These are phyloP conservation scores for Sinocyclocheilus rhinocerous DNA, from an alignment of 2,113 vertebrate species.

Conservation along the genomic window DNA sequence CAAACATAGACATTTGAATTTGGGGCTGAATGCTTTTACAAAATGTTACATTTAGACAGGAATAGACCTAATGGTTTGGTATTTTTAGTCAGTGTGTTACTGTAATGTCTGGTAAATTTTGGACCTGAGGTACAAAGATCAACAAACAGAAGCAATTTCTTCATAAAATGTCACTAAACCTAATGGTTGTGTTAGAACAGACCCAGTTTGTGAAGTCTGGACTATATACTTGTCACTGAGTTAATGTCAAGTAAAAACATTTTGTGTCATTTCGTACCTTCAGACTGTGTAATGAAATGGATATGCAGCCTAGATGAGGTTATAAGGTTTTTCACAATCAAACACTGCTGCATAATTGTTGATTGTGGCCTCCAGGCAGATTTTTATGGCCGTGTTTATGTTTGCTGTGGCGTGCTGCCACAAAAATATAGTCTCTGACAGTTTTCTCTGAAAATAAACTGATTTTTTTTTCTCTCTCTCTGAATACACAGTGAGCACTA, in stretches of 20 bases:
- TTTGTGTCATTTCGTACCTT: conserved; percentile 38
- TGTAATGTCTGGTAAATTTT: conserved; percentile 7
- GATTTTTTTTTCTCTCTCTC: conserved; percentile 56
- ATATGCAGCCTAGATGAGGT: conserved; percentile 45
- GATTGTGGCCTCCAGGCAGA: conserved; percentile 68
- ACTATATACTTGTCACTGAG: background rate
- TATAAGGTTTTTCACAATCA: conserved; percentile 40
- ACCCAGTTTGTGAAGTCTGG: conserved; percentile 5
- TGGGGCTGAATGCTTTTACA: background rate
- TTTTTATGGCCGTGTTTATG: conserved; percentile 76
- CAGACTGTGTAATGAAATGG: conserved; percentile 42
- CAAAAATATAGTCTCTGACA: conserved; percentile 67
- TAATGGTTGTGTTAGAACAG: background rate
- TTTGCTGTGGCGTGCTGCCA: conserved; percentile 70
- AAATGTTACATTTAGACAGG: background rate
- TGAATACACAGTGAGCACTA: conserved; percentile 44
- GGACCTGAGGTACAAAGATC: background rate
- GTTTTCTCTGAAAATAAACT: conserved; percentile 75
- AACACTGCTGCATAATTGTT: conserved; percentile 56
- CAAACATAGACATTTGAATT: background rate
- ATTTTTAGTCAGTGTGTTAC: background rate
- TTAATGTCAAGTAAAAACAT: conserved; percentile 4
- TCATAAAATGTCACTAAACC: conserved; percentile 7
- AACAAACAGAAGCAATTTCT: background rate
- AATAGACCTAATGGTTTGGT: background rate